Conservation (phyloP, 2,888 invertebrate species). For the Aphrophora alni region DNA sequence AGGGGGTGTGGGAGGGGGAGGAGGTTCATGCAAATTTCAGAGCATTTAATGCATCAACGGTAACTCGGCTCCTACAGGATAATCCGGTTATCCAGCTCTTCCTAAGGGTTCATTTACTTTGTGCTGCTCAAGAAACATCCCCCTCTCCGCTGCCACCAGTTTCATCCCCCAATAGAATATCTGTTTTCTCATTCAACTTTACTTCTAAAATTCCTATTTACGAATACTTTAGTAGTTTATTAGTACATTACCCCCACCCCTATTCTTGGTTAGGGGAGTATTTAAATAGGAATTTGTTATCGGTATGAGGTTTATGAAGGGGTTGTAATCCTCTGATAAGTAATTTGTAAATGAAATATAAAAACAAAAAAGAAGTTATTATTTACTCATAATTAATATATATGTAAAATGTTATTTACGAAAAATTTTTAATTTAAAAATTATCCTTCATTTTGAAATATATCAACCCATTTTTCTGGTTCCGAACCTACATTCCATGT, state of each 20-base stretch:
- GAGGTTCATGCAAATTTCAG: not conserved
- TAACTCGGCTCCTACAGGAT: not conserved
- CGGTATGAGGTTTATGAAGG: not conserved
- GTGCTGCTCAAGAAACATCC: not conserved
- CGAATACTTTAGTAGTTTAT: not conserved
- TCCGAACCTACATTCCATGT: too few relatives aligned
- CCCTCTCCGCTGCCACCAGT: too few relatives aligned
- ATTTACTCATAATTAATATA: too few relatives aligned
- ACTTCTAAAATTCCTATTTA: not conserved
- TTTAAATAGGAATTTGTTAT: too few relatives aligned
- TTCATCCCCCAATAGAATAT: not conserved
- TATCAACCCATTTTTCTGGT: too few relatives aligned
- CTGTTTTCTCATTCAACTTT: not conserved
- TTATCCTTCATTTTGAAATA: too few relatives aligned
- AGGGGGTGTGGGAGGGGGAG: not conserved
- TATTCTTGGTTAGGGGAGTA: not conserved
- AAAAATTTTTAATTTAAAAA: too few relatives aligned
- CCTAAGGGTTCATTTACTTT: not conserved
- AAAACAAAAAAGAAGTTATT: too few relatives aligned
- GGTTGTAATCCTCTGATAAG: not conserved
- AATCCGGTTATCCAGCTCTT: not conserved
- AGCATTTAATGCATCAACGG: not conserved
- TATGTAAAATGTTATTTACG: too few relatives aligned
- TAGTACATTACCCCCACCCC: not conserved
- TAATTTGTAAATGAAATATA: too few relatives aligned